These are phyloP conservation scores for Drusus annulatus DNA, from an alignment of 1,140 invertebrate species.

Conservation along the genomic window DNA sequence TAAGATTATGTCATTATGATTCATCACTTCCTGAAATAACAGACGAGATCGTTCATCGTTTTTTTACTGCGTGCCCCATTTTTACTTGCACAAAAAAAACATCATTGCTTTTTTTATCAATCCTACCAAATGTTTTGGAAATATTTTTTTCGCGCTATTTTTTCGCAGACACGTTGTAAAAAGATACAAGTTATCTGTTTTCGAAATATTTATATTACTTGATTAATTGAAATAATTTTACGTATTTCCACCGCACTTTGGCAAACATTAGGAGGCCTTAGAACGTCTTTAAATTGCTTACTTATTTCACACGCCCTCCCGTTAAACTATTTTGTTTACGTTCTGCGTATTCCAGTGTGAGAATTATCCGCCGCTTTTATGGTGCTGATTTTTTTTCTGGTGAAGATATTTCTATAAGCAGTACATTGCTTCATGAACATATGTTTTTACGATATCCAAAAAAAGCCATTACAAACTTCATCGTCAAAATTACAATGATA, in stretches of 20 bases:
- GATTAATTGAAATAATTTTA: not conserved
- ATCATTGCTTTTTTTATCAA: not conserved
- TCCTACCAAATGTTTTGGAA: not conserved
- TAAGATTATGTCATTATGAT: conserved; percentile 2
- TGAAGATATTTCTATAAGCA: conserved; percentile 18
- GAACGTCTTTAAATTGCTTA: conserved; percentile 13
- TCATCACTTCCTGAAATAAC: not conserved
- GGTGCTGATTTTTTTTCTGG: conserved; percentile 5
- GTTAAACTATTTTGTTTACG: conserved; percentile 12
- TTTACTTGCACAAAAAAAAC: not conserved
- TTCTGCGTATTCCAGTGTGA: conserved; percentile 11
- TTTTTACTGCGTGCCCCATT: conserved; percentile 1
- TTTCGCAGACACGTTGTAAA: not conserved
- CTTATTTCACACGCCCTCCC: not conserved
- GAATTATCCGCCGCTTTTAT: conserved; percentile 10
- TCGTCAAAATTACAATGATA: too few species aligned
- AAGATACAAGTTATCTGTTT: not conserved
- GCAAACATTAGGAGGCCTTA: conserved; percentile 14
- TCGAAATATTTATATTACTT: not conserved
- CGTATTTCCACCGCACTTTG: not conserved
- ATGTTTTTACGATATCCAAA: conserved; percentile 12
- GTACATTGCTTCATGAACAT: conserved; percentile 6
- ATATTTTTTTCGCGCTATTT: not conserved
- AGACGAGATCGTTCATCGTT: not conserved
- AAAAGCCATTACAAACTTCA: too few species aligned